A percentile compares a stretch with the other conserved stretches of the same genome.
These are phyloP conservation scores for Hypotaenidia philippensis DNA, from an alignment of 2,797 vertebrate genomes.

Conservation along the genomic window DNA sequence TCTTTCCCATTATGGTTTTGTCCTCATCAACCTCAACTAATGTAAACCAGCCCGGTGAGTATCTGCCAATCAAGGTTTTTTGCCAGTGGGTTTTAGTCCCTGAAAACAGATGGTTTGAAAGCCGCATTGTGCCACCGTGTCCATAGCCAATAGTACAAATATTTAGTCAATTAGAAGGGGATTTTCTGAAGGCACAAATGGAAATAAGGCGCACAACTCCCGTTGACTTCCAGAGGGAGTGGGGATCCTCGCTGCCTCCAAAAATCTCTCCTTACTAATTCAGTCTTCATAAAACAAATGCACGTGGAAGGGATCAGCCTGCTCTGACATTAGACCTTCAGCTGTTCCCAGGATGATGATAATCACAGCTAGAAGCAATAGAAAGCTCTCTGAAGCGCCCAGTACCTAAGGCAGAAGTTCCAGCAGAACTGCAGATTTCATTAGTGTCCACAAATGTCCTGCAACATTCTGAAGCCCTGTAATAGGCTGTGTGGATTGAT, in stretches of 20 bases:
- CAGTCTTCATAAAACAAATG: background rate
- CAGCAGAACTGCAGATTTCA: background rate
- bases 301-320: background rate
- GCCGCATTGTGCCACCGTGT: constrained; percentile 5
- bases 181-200: constrained; percentile 31
- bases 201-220: background rate
- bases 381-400: background rate
- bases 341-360: background rate
- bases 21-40: constrained; percentile 1
- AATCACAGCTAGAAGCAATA: background rate
- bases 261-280: background rate
- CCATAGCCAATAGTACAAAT: constrained; percentile 24
- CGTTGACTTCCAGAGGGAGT: background rate
- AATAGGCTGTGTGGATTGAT: background rate
- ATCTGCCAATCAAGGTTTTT: background rate
- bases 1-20: background rate
- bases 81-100: constrained; percentile 16
- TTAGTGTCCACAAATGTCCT: background rate
- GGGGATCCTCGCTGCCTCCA: background rate
- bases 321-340: background rate
- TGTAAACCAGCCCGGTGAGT: background rate
- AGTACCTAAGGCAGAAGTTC: background rate
- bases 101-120: constrained; percentile 54
- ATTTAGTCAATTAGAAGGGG: constrained; percentile 1
- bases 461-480: background rate